Evolutionary conservation across 1,140 invertebrate species (phyloP), one percentile per base, ranked within the genome.

Genomic region (Drosophila paulistorum): DNA sequence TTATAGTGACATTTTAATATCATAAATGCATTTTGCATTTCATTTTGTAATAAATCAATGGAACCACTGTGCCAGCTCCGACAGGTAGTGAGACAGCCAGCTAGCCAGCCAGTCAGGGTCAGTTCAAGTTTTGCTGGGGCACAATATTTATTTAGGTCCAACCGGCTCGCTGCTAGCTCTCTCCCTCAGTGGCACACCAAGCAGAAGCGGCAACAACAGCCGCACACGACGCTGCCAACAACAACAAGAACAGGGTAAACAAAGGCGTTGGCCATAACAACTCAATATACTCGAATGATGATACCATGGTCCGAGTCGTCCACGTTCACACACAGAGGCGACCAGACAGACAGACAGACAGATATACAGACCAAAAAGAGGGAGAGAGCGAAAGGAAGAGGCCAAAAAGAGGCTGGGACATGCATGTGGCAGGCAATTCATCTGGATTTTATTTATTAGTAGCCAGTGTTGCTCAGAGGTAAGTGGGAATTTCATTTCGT

Each of bases 261-360:
- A 86, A 86, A 86, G 82, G 82, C 82, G 82, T 86, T 86, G 82
- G 82, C 82, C 83, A 86, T 86, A 86, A 86, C 82, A 86, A 86
- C 83, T 86, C 83, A 86, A 86, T 86, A 86, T 81, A 86, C 79
- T 83, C 71, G 73, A 58, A 13, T 39, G 37, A 39, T 39, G 37
- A 39, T 51, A 23, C 45, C 45, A 51, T 17, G 48, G 33, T 6
- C n/a, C 65, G 14, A 41, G 33, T 26, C 23, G 64, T 20, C 55
- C 59, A 33, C 39, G 61, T 42, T 58, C 65, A 26, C 23, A 26
- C 23, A 69, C 60, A 63, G 62, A 59, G 66, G 58, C 55, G 65
- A 75, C 67, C 68, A 55, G 60, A 20, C 9, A 11, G 45, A 23
- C 45, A 20, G n/a, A 4, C 10, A n/a, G 42, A 23, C 20, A 23